Conservation (phyloP, 2,888 invertebrate genomes). For the Athalia circularis region DNA sequence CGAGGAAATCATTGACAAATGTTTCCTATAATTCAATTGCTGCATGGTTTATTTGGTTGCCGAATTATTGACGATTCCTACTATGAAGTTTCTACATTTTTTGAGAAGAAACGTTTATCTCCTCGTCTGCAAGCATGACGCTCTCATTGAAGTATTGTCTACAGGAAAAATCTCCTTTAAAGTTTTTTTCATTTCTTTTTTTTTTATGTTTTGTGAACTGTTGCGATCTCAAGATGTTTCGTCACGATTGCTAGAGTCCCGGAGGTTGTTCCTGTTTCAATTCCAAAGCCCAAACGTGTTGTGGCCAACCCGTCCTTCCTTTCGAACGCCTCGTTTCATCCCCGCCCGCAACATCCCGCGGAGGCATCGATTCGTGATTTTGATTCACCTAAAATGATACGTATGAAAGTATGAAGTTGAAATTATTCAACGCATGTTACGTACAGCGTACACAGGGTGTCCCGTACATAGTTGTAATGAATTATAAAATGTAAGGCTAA, state of each 20-base stretch:
- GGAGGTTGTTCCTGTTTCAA: slow-evolving; percentile 78
- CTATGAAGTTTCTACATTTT: too few relatives aligned
- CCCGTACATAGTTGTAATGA: background rate
- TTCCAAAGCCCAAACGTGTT: slow-evolving; percentile 93
- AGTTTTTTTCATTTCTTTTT: too few relatives aligned
- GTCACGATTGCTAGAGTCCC: slow-evolving; percentile 31
- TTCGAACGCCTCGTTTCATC: slow-evolving; percentile 71
- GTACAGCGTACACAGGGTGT: slow-evolving; percentile 2
- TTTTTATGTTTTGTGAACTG: background rate
- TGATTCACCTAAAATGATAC: slow-evolving; percentile 33
- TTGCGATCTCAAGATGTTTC: background rate
- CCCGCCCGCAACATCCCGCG: background rate
- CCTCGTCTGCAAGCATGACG: too few relatives aligned
- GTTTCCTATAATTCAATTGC: background rate
- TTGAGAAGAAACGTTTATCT: too few relatives aligned
- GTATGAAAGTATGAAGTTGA: background rate
- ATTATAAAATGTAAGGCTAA: slow-evolving; percentile 11
- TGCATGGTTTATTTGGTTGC: background rate
- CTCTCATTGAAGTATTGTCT: too few relatives aligned
- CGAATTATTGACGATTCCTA: background rate
- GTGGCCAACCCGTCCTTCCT: slow-evolving; percentile 94
- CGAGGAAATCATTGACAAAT: slow-evolving; percentile 2
- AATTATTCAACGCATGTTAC: background rate
- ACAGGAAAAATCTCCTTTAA: too few relatives aligned
- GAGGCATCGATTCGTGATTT: slow-evolving; percentile 15